Base-by-base conservation (phyloP, 2,888 invertebrate genomes). In the Trisateles emortualis region DNA sequence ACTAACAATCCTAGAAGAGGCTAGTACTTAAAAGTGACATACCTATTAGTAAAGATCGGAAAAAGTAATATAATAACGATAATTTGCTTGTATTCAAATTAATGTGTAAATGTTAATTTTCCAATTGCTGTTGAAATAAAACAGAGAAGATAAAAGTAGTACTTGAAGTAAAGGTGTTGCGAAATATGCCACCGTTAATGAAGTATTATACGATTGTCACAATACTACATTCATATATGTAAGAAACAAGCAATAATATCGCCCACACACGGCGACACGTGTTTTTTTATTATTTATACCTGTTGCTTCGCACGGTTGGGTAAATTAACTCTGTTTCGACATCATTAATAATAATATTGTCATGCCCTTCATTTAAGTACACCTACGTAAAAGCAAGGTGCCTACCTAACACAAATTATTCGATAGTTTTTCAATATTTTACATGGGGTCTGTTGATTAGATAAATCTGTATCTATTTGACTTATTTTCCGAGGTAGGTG, bases 241-340 rank as follows among this genome's bases (percentile, higher is more conserved):
- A 36, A 48, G 22, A 63, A 64, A 64, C 57, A 56, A 53, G 30
- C 45, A 53, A 47, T 50, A 38, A 54, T 26, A 8, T 26, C 66
- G 62, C 77, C 73, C 67, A 76, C 77, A 62, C 66, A 63, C 43
- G 22, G 24, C 22, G 4, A 30, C 19, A 33, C 33, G 13, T 24
- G 32, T 22, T 53, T 54, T 55, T 40, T 43, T 24, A 58, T 45
- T 46, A 59, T 66, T 70, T 48, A 58, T 76, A 76, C 76, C 72
- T 79, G 76, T 72, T 72, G 57, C 52, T 67, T 60, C 59, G 50
- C 54, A 59, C 45, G 63, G 64, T 39, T 56, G 41, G 58, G 55
- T 52, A 59, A 53, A 54, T 65, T 67, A 62, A 50, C 42, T 54
- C 6, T 35, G 35, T 67, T 67, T 50, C 54, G 42, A 67, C 51